A percentile compares a stretch with the other conserved stretches of the same genome.
Evolutionary conservation across 2,797 vertebrate genomes (phyloP).

Genomic region (Enteromius fasciolatus): DNA sequence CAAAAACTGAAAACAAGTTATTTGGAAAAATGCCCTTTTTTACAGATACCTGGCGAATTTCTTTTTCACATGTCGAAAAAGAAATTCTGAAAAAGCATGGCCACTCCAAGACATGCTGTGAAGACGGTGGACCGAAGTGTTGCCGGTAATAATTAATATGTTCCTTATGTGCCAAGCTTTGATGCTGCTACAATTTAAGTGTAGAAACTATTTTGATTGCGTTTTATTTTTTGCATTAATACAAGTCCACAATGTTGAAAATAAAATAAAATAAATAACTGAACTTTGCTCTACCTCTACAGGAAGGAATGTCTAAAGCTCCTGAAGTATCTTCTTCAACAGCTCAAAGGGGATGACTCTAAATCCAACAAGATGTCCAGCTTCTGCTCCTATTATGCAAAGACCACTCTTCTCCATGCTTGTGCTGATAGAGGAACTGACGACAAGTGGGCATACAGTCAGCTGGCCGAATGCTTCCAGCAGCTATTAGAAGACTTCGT

Average conservation of each 20-base stretch:
- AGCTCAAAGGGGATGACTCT: constrained; percentile 62
- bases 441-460: constrained; percentile 57
- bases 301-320: constrained; percentile 77
- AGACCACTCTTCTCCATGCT: constrained; percentile 73
- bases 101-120: constrained; percentile 79
- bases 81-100: constrained; percentile 80
- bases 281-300: constrained; percentile 5
- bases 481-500: constrained; percentile 67
- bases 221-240: not conserved
- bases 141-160: constrained; percentile 74
- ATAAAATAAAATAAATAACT: no score
- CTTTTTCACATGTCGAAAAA: constrained; percentile 83
- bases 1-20: not conserved
- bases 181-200: not conserved
- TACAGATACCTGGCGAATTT: constrained; percentile 78
- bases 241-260: no score
- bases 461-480: constrained; percentile 66
- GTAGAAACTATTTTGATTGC: not conserved
- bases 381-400: constrained; percentile 76
- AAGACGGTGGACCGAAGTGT: constrained; percentile 69
- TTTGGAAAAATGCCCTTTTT: constrained; percentile 2
- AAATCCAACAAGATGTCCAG: constrained; percentile 55
- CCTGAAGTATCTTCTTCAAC: constrained; percentile 71
- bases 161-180: not conserved
- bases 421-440: constrained; percentile 66